Evolutionary conservation across 2,113 vertebrate species (phyloP).

Genomic region (Trogon surrucura): DNA sequence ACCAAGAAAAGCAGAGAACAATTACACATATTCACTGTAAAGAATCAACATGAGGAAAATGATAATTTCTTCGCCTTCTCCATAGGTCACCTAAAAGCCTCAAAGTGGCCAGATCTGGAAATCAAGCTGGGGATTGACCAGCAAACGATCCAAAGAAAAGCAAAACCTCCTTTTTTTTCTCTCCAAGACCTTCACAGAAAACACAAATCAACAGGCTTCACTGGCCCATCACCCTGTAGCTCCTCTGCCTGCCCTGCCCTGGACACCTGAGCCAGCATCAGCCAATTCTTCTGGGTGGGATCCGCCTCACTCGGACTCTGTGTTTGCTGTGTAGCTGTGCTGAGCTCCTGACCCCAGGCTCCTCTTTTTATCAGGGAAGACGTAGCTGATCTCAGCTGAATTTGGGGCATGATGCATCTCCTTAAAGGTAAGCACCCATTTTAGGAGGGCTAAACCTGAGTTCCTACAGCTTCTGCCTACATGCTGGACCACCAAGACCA

Average conservation of each 20-base stretch:
- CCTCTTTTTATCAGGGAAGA: neutral
- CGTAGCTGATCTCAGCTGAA: neutral
- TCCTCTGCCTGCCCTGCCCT: neutral
- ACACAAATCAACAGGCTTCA: neutral
- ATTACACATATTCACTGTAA: neutral
- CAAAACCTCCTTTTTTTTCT: neutral
- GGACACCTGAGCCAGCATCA: neutral
- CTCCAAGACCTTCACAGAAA: neutral
- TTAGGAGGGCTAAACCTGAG: neutral
- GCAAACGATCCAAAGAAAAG: neutral
- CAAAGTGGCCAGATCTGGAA: neutral
- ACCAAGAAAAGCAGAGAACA: neutral
- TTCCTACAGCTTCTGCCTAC: neutral
- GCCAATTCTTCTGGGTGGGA: neutral
- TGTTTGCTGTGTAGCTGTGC: neutral
- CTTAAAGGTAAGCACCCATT: neutral
- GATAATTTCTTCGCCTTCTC: neutral
- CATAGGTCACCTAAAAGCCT: neutral
- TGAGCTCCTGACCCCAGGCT: neutral
- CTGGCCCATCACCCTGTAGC: rapidly evolving
- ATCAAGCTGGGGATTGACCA: neutral
- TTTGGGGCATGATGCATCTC: neutral
- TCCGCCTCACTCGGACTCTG: neutral
- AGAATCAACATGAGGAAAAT: neutral
- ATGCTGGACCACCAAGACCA: neutral